A percentile compares a stretch with the other conserved stretches of the same genome.
Conservation (phyloP, 2,797 vertebrate genomes). For the Synanceia verrucosa region DNA sequence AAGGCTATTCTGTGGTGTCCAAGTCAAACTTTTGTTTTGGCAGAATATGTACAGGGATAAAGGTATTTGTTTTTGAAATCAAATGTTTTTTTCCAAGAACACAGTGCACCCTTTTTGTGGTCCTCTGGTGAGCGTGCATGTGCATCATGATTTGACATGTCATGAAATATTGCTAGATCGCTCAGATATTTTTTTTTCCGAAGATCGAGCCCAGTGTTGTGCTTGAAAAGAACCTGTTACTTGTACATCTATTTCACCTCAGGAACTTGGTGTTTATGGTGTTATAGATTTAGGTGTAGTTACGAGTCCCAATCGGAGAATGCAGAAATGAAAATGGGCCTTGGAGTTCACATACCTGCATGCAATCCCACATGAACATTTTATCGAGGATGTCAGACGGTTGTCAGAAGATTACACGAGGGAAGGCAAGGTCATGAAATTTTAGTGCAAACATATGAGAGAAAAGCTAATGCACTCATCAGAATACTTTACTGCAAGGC, state of each 20-base stretch:
- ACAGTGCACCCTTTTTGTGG: not conserved
- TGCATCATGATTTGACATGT: slow-evolving; percentile 45
- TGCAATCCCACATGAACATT: slow-evolving; percentile 42
- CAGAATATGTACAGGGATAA: slow-evolving; percentile 2
- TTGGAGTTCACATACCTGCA: slow-evolving; percentile 38
- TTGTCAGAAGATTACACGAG: slow-evolving; percentile 40
- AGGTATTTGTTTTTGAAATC: slow-evolving; percentile 42
- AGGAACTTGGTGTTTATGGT: slow-evolving; percentile 29
- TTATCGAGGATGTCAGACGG: slow-evolving; percentile 60
- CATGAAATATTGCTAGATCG: slow-evolving; percentile 36
- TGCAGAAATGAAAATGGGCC: slow-evolving; percentile 23
- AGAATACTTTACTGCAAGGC: slow-evolving; percentile 45
- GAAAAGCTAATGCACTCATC: slow-evolving; percentile 51
- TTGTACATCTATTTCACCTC: slow-evolving; percentile 24
- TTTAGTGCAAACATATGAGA: slow-evolving; percentile 70
- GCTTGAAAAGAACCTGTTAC: slow-evolving; percentile 54
- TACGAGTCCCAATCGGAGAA: slow-evolving; percentile 43
- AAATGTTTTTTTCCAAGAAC: slow-evolving; percentile 28
- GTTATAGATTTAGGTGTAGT: slow-evolving; percentile 47
- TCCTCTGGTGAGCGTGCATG: slow-evolving; percentile 29
- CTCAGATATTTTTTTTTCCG: slow-evolving; percentile 48
- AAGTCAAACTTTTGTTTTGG: slow-evolving; percentile 10
- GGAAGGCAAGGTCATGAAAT: slow-evolving; percentile 57
- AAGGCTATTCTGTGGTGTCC: slow-evolving; percentile 11
- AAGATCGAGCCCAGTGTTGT: slow-evolving; percentile 8